Evolutionary conservation across 2,797 vertebrate genomes (phyloP), one percentile per base, ranked within the genome.

Genomic region (Ptychadena robeensis): DNA sequence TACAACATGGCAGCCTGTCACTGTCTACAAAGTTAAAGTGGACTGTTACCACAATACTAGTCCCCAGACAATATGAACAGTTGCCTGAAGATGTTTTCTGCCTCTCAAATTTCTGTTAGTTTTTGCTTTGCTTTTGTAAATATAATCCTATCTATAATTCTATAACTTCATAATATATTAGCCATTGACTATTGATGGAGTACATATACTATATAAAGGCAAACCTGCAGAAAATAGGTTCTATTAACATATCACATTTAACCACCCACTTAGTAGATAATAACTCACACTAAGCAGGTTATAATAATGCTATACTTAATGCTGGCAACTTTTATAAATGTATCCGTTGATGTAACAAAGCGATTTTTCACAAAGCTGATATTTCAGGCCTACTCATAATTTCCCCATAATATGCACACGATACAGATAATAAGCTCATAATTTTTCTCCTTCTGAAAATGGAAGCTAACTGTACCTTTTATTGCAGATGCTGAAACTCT

Each of bases 401-500:
- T 67, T 53, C 22, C 18, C 14, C n/a, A 63, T 28, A 67, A 67
- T 66, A 66, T 37, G 12, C 63, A 67, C 30, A 31, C 12, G 15
- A 9, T 75, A 27, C 31, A 31, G n/a, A 79, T 38, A 69, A 83
- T 38, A 66, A 73, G 71, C 25, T 72, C 27, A 73, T 73, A n/a
- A 68, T 34, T 31, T 18, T 38, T 30, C 61, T 40, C 5, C 76
- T 76, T 64, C 27, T 73, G 44, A 40, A 31, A 25, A 18, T 73
- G 32, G 72, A 34, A 73, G 61, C 61, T 73, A 48, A 80, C 30
- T 44, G 68, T 74, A 69, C 65, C n/a, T 80, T 80, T 75, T 79
- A 70, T 61, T 80, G 59, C 18, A 79, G 34, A 73, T 68, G 69
- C 65, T 63, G 31, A 74, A 84, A 74, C 31, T 9, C 63, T 59